Conservation (phyloP, 2,113 vertebrate species). For the Gila orcuttii region DNA sequence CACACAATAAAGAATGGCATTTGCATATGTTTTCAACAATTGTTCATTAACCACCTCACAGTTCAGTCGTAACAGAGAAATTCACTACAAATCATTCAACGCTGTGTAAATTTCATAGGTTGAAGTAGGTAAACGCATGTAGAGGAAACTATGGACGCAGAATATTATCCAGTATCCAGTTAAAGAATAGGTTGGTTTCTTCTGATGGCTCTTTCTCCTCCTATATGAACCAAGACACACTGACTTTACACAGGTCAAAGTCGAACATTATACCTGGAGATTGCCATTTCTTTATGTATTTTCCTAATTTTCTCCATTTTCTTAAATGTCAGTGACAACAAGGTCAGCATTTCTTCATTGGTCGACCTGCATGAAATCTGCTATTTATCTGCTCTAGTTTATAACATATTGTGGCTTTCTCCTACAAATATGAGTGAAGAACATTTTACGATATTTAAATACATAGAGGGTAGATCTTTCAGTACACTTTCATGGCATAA, state of each 20-base stretch:
- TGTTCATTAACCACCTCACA: slow-evolving; percentile 9
- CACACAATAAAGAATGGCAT: not conserved
- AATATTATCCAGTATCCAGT: not conserved
- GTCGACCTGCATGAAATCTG: not conserved
- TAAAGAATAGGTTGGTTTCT: not conserved
- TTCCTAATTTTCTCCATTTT: not conserved
- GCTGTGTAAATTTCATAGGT: not conserved
- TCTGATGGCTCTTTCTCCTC: not conserved
- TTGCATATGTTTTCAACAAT: slow-evolving; percentile 4
- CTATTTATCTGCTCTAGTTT: not conserved
- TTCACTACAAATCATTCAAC: not conserved
- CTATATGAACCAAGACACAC: not conserved
- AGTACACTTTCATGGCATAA: not conserved
- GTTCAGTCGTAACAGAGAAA: not conserved
- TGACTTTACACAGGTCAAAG: not conserved
- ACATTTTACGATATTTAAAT: not conserved
- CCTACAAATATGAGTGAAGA: not conserved
- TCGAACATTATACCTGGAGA: not conserved
- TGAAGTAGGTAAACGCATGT: not conserved
- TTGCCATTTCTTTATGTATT: not conserved
- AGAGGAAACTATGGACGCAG: not conserved
- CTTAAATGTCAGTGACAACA: not conserved
- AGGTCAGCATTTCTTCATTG: not conserved
- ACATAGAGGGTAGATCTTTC: not conserved
- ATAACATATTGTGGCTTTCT: not conserved